phyloP scores from a whole-genome alignment of 2,797 vertebrate species.

The Dallia pectoralis region DNA sequence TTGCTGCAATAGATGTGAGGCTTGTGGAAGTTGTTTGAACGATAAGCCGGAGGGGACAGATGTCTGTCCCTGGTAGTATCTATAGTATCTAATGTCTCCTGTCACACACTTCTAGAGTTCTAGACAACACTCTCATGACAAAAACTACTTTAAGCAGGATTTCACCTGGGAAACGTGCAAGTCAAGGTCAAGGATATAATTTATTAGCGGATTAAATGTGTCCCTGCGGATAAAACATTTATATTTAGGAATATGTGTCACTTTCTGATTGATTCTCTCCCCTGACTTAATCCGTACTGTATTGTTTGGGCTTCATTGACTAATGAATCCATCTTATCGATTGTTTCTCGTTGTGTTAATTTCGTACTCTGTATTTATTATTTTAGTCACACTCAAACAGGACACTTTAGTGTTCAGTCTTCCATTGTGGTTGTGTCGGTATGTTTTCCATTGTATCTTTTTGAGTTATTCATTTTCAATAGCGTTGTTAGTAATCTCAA shows the following conservation, averaged over 20 bases:
- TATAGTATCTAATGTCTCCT: not conserved
- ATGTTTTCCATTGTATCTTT: not conserved
- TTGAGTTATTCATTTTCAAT: slow-evolving; percentile 1
- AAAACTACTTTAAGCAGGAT: not conserved
- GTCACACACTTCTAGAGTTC: not conserved
- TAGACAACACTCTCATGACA: not conserved
- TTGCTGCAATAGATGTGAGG: not conserved
- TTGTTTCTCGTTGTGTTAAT: not conserved
- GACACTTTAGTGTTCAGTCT: not conserved
- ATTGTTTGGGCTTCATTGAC: not conserved
- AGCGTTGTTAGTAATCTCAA: too few species aligned
- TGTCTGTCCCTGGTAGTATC: not conserved
- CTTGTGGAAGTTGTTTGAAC: not conserved
- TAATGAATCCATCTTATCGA: not conserved
- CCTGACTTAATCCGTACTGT: not conserved
- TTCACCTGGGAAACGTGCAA: not conserved
- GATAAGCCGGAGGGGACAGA: not conserved
- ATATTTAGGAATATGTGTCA: not conserved
- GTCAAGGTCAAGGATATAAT: not conserved
- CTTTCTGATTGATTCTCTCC: not conserved
- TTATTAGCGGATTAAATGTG: not conserved
- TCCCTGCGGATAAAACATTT: not conserved
- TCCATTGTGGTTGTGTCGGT: not conserved
- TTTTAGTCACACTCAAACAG: not conserved
- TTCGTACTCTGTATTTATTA: not conserved